A percentile compares a stretch with the other conserved stretches of the same genome.
Evolutionary conservation across 64 coral and sea anemone species (phyloP).

Genomic region (Anthopleura sola): DNA sequence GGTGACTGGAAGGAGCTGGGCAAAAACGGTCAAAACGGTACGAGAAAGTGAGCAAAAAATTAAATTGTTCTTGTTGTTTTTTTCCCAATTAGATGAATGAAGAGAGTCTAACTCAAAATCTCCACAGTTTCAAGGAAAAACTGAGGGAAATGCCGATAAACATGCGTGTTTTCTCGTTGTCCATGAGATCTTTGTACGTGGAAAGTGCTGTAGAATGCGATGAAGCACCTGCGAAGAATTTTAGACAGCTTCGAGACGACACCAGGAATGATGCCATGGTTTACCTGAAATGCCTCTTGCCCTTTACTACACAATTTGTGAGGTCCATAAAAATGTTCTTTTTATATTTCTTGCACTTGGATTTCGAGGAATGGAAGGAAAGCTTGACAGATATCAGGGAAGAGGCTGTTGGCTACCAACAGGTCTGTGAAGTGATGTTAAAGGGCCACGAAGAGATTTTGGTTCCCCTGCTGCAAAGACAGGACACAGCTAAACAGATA

Average conservation of each 20-base stretch:
- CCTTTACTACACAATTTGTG: neutral
- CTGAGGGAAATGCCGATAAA: no score
- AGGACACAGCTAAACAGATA: constrained; percentile 27
- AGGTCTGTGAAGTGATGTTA: constrained; percentile 15
- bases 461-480: constrained; percentile 16
- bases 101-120: no score
- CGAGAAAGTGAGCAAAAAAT: no score
- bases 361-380: constrained; percentile 33
- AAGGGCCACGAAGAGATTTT: constrained; percentile 28
- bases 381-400: constrained; percentile 12
- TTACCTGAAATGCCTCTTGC: constrained; percentile 6
- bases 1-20: no score
- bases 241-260: constrained; percentile 38
- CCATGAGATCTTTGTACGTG: no score
- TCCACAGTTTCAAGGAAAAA: no score
- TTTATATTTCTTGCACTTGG: neutral
- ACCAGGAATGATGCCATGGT: constrained; percentile 18
- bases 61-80: no score
- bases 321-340: constrained; percentile 11
- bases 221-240: neutral
- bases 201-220: neutral
- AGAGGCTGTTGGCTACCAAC: constrained; percentile 15
- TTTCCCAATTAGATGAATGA: no score
- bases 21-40: no score
- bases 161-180: no score